Conservation (phyloP, 1,140 invertebrate species). For the Parasteatoda tepidariorum region DNA sequence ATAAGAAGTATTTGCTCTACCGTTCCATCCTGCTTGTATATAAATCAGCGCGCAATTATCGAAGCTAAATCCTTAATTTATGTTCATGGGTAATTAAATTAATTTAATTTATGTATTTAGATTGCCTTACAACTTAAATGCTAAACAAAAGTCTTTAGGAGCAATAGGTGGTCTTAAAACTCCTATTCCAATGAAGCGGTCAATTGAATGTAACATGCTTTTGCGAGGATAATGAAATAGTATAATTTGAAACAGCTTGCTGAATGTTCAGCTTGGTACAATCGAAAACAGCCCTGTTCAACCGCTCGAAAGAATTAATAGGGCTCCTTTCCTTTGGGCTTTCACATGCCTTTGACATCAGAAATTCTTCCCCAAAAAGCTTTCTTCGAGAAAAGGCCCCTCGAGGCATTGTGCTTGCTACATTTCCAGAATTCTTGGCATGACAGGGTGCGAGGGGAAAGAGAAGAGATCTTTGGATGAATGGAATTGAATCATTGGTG, state of each 20-base stretch:
- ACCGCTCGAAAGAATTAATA: constrained; percentile 40
- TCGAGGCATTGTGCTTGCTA: constrained; percentile 26
- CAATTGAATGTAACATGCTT: not conserved
- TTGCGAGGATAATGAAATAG: not conserved
- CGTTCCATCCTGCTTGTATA: no score
- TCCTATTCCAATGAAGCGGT: not conserved
- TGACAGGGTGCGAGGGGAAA: not conserved
- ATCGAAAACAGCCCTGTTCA: constrained; percentile 6
- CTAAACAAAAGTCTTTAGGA: no score
- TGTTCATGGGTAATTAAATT: no score
- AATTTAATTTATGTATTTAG: no score
- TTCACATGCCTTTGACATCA: constrained; percentile 41
- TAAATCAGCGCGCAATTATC: no score
- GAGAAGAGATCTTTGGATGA: constrained; percentile 8
- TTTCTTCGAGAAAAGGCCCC: not conserved
- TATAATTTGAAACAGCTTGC: constrained; percentile 18
- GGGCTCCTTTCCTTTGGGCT: constrained; percentile 18
- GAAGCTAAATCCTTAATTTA: no score
- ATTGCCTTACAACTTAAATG: no score
- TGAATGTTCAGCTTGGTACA: not conserved
- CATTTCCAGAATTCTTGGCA: constrained; percentile 53
- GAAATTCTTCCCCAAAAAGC: constrained; percentile 36
- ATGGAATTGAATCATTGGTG: constrained; percentile 50
- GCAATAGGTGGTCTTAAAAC: no score
- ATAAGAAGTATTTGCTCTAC: no score